phyloP scores from a whole-genome alignment of 2,113 vertebrate species.

The Trogon surrucura region DNA sequence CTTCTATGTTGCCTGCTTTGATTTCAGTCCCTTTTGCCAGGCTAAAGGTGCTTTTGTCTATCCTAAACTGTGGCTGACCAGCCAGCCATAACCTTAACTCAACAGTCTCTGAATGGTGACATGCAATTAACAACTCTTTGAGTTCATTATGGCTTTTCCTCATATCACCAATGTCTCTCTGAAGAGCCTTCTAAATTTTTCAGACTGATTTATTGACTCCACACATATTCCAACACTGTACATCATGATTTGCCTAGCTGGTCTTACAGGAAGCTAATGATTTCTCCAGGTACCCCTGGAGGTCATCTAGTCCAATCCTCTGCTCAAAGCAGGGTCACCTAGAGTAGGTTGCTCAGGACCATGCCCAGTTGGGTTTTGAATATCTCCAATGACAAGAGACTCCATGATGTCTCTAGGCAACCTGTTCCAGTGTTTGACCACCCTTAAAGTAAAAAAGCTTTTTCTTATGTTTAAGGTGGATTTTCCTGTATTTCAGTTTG shows the following conservation, averaged over 20 bases:
- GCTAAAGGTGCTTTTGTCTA: background rate
- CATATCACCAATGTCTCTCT: background rate
- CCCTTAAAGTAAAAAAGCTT: background rate
- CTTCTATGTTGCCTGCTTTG: background rate
- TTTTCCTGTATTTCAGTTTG: background rate
- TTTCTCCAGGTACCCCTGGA: background rate
- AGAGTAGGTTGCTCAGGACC: background rate
- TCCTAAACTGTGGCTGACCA: rapidly evolving
- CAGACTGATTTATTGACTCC: background rate
- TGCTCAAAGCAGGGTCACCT: background rate
- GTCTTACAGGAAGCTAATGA: background rate
- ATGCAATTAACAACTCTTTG: background rate
- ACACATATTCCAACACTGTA: background rate
- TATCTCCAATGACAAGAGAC: background rate
- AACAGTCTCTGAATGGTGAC: background rate
- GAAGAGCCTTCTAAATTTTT: background rate
- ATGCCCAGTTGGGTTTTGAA: background rate
- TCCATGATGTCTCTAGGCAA: background rate
- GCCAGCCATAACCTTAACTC: background rate
- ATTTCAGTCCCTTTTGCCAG: background rate
- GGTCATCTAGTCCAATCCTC: background rate
- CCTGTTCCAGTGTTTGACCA: background rate
- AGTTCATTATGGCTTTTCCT: background rate
- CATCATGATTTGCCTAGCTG: background rate
- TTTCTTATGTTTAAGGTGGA: background rate